A percentile compares a stretch with the other conserved stretches of the same genome.
Evolutionary conservation across 2,888 invertebrate genomes (phyloP).

Genomic region (Caenorhabditis virilis): DNA sequence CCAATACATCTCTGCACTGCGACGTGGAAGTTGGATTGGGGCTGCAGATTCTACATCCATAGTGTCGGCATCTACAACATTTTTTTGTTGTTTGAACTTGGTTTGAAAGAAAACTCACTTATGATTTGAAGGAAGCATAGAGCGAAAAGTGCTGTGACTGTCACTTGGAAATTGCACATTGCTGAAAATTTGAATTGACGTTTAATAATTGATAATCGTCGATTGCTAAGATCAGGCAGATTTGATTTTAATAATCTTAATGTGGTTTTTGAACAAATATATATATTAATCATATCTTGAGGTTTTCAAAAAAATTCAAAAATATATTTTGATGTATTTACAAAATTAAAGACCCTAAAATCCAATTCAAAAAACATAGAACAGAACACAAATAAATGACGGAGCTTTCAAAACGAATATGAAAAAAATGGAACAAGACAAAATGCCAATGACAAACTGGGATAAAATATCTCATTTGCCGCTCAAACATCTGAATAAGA

Average conservation of each 20-base stretch:
- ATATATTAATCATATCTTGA: neutral
- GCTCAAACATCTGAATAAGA: no score
- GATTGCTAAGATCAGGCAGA: neutral
- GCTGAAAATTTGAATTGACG: constrained; percentile 16
- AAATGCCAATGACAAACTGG: no score
- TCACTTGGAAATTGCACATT: constrained; percentile 30
- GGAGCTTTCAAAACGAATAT: no score
- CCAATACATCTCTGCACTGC: constrained; percentile 43
- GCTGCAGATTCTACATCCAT: constrained; percentile 34
- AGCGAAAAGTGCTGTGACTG: constrained; percentile 36
- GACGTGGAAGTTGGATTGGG: constrained; percentile 33
- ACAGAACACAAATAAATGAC: no score
- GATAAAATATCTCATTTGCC: no score
- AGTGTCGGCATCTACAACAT: constrained; percentile 27
- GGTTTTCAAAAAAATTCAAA: no score
- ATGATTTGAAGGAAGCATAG: constrained; percentile 31
- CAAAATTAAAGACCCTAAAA: no score
- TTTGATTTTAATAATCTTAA: neutral
- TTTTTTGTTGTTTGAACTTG: neutral
- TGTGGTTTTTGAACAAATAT: neutral
- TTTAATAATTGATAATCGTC: neutral
- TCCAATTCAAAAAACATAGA: no score
- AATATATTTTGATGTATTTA: no score
- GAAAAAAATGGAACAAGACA: no score
- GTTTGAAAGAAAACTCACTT: no score